Base-by-base conservation (phyloP, 2,113 vertebrate genomes). In the Oncorhynchus masou region DNA sequence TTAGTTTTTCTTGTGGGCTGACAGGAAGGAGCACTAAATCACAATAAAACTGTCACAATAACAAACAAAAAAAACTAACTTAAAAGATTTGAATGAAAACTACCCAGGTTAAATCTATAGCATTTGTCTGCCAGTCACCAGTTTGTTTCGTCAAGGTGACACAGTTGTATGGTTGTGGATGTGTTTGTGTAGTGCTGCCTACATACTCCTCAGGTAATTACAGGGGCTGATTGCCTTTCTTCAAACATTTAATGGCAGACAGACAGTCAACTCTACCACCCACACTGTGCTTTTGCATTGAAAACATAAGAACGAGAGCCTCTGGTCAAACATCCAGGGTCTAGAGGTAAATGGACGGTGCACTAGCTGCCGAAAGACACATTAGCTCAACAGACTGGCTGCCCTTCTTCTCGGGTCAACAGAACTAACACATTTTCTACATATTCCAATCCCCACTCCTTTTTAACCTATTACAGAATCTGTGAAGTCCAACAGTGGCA, bases 131-230 rank as follows among this genome's bases (percentile, higher is more conserved):
- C 16, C 15, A 54, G 51, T 54, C 34, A 24, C 51, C 62, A n/a
- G 51, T n/a, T 12, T 22, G 70, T 27, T 25, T 27, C 22, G 60
- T 75, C 13, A 60, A 29, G 6, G 54, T 67, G 51, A 64, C 9
- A 9, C 39, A 8, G n/a, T 60, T 64, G 67, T 45, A 39, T 75
- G 71, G 68, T 66, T 45, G 39, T 45, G 39, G 8, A 45, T 34
- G 13, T 78, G 68, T 73, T 15, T 31, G 67, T 72, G 71, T 59
- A 54, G 74, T 74, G 71, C 16, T n/a, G 59, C 7, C 59, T n/a
- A 68, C 57, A 48, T 57, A 76, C 76, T 75, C 65, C 72, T 70
- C 49, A n/a, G 74, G 66, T 83, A 85, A 85, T 80, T 79, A 81
- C 76, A 83, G 78, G 64, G 68, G 74, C 51, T 31, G 59, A 70